A percentile compares a stretch with the other conserved stretches of the same genome.
phyloP scores from a whole-genome alignment of 2,888 invertebrate species.

The Lepeophtheirus nordmannii region DNA sequence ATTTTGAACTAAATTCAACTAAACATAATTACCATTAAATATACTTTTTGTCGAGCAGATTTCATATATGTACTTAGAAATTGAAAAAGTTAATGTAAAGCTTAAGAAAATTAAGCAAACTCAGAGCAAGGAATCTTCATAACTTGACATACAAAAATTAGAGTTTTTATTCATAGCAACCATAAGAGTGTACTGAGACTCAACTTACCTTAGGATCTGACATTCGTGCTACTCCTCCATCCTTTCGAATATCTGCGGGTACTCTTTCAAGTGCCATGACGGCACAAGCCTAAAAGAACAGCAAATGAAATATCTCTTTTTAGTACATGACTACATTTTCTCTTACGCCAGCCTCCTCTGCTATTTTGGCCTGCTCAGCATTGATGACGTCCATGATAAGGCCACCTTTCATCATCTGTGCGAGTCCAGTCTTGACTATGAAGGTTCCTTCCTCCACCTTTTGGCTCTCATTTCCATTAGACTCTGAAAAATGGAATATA shows the following conservation, averaged over 20 bases:
- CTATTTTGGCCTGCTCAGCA: constrained; percentile 24
- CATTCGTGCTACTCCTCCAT: constrained; percentile 24
- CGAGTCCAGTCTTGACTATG: constrained; percentile 18
- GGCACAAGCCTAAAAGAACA: constrained; percentile 10
- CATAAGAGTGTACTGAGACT: no score
- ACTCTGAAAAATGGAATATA: no score
- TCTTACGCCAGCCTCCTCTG: constrained; percentile 20
- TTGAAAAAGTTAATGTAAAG: no score
- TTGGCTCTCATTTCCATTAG: no score
- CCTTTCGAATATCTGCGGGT: constrained; percentile 20
- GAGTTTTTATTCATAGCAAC: no score
- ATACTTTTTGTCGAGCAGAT: no score
- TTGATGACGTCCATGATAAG: constrained; percentile 24
- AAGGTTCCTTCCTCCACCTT: neutral
- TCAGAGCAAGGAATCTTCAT: no score
- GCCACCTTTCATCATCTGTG: constrained; percentile 22
- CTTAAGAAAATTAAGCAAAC: no score
- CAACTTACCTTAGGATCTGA: constrained; percentile 17
- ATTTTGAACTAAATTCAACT: no score
- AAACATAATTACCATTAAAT: no score
- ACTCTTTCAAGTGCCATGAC: constrained; percentile 24
- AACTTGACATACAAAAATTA: no score
- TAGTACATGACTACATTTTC: neutral
- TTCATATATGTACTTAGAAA: no score
- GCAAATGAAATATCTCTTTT: neutral